Percentiles rank a stretch among this genome's conserved stretches.
phyloP scores from a whole-genome alignment of 2,113 vertebrate species.

The Platysternon megacephalum region DNA sequence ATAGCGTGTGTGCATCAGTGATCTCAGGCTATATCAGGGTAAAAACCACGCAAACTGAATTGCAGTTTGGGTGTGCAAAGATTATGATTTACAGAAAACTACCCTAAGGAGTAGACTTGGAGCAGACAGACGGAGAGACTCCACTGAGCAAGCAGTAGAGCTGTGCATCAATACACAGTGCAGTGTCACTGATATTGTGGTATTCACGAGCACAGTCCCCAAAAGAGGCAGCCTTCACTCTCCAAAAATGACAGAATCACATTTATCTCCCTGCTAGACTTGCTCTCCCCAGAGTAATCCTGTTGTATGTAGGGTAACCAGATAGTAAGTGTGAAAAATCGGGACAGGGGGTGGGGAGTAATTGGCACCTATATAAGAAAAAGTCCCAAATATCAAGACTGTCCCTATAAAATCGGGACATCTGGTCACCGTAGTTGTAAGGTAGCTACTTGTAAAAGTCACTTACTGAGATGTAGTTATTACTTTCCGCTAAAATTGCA shows the following conservation, averaged over 20 bases:
- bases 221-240: background rate
- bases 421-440: no score
- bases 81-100: background rate
- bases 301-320: no score
- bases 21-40: background rate
- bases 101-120: background rate
- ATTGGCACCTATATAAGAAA: no score
- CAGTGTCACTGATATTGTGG: background rate
- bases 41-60: background rate
- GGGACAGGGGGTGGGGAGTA: no score
- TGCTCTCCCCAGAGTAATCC: background rate
- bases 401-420: no score
- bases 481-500: background rate
- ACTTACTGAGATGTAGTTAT: background rate
- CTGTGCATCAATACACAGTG: background rate
- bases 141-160: background rate
- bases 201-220: background rate
- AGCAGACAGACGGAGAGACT: background rate
- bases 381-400: no score
- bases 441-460: background rate
- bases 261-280: background rate
- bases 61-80: background rate
- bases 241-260: background rate
- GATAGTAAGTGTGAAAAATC: no score
- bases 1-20: background rate